These are phyloP conservation scores for Halichondria panicea DNA, from an alignment of 37 sponge, comb jelly and placozoan genomes.

Conservation along the genomic window DNA sequence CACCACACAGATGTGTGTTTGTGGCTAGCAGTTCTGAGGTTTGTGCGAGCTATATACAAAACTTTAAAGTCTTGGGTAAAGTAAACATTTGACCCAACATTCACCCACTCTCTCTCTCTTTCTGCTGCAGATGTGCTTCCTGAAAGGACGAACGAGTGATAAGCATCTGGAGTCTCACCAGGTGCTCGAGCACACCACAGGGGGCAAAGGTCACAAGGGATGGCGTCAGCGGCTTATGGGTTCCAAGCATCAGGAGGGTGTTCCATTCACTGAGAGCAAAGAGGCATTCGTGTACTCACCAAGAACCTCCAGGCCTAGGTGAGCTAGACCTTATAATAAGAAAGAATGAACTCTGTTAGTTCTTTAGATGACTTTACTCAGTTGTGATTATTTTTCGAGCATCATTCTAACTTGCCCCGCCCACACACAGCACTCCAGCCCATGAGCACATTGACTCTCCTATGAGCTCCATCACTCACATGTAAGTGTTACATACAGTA, in stretches of 20 bases:
- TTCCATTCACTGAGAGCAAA: conserved; percentile 6
- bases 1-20: too few species aligned
- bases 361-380: too few species aligned
- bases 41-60: too few species aligned
- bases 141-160: conserved; percentile 33
- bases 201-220: conserved; percentile 11
- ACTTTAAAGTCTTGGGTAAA: too few species aligned
- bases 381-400: too few species aligned
- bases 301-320: background rate
- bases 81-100: too few species aligned
- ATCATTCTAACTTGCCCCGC: too few species aligned
- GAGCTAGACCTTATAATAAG: background rate
- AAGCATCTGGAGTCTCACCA: conserved; percentile 8
- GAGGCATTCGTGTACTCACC: conserved; percentile 14
- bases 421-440: too few species aligned
- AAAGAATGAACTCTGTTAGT: too few species aligned
- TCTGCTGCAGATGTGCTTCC: conserved; percentile 52
- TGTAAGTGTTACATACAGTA: conserved; percentile 10
- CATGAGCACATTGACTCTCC: background rate
- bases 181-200: background rate
- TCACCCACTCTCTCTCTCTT: conserved; percentile 6
- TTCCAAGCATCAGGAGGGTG: background rate
- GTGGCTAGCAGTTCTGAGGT: too few species aligned
- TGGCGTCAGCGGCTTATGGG: conserved; percentile 33
- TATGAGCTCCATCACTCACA: conserved; percentile 6